Base-by-base conservation (phyloP, 2,797 vertebrate genomes). In the Lepidocolaptes lacrymiger region DNA sequence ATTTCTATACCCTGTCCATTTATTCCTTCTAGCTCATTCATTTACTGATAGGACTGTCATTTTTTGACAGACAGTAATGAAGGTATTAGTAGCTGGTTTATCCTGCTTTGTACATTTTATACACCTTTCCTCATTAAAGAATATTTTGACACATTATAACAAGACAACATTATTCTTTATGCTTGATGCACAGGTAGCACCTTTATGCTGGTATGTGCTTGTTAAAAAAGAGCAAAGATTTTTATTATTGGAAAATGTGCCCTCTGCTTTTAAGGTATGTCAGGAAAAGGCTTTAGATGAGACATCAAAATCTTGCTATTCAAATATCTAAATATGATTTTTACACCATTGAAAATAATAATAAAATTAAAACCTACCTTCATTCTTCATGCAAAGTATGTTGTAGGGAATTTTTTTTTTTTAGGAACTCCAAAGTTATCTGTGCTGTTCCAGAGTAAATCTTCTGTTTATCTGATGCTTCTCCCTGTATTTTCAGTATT, bases 21-120 rank as follows among this genome's bases (percentile, higher is more conserved):
- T 90, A 89, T 90, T 95, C 85, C 75, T 96, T 92, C 95, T 46
- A 81, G 90, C 79, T 93, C 87, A 94, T 96, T 97, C 96, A 93
- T 92, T 93, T 90, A 80, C 72, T 78, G 66, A 72, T 85, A 91
- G 79, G 26, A 80, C 64, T 88, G 61, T 71, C 87, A 89, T 36
- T 78, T 91, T 83, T 12, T 92, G 86, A 85, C 95, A 97, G 95
- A 92, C 88, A 96, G 66, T 86, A 95, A 97, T 95, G 93, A 97
- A 97, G 82, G 85, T 91, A 95, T 96, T 94, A 97, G 94, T 88
- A 77, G 89, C 91, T 90, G 84, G 37, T 93, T 97, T 94, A 95
- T 86, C 93, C 88, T 94, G 75, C 69, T 96, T 96, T 91, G 43
- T 61, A 89, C 51, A 76, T 93, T 81, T 96, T 86, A 82, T 76